Evolutionary conservation across 2,113 vertebrate species (phyloP).

Genomic region (Laticauda colubrina): DNA sequence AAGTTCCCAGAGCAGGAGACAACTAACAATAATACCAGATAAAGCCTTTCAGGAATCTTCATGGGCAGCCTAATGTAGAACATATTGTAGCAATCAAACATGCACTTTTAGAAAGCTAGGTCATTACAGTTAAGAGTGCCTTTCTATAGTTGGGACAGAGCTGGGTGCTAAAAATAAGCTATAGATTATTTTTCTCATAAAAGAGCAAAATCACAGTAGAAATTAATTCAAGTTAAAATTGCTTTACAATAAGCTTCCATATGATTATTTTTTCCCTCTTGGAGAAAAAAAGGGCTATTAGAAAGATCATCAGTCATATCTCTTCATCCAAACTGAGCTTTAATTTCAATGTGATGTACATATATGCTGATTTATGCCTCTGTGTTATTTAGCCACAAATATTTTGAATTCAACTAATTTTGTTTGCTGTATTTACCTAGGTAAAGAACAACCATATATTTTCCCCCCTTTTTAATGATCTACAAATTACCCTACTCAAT

Average conservation of each 20-base stretch:
- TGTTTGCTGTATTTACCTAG: neutral
- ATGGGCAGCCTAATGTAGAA: neutral
- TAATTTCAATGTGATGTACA: neutral
- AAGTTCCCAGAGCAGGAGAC: neutral
- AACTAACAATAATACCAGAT: neutral
- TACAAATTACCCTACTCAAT: constrained; percentile 32
- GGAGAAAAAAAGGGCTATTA: neutral
- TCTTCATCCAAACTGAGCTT: neutral
- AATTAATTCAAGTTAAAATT: neutral
- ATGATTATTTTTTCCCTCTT: neutral
- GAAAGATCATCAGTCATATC: neutral
- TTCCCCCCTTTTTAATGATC: neutral
- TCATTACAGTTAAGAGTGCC: neutral
- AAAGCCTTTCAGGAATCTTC: neutral
- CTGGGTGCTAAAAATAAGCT: neutral
- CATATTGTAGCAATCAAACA: neutral
- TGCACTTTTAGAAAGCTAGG: neutral
- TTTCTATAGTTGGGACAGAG: neutral
- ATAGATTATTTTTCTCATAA: neutral
- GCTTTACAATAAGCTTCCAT: neutral
- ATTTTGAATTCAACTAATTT: neutral
- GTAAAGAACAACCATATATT: neutral
- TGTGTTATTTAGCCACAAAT: neutral
- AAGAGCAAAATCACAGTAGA: neutral
- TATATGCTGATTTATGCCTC: neutral